Percentiles rank a stretch among this genome's conserved stretches.
These are phyloP conservation scores for Prenolepis imparis DNA, from an alignment of 2,888 invertebrate genomes.

Conservation along the genomic window DNA sequence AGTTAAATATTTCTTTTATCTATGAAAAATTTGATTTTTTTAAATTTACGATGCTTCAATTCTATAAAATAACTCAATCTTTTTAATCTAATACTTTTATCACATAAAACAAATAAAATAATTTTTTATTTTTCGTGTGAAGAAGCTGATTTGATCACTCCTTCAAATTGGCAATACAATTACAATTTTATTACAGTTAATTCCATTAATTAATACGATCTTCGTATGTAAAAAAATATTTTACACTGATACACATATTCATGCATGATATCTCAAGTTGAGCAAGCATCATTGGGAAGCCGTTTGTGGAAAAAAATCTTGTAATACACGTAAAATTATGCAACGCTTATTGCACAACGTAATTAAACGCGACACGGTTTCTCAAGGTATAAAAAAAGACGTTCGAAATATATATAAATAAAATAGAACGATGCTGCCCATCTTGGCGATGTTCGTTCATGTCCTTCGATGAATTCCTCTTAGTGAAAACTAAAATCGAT, in stretches of 20 bases:
- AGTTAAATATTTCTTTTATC: neutral
- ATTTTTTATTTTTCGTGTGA: neutral
- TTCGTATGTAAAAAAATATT: neutral
- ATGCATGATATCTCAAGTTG: neutral
- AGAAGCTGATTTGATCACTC: neutral
- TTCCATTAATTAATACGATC: neutral
- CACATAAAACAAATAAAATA: neutral
- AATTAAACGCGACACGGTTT: conserved; percentile 40
- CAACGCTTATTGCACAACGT: conserved; percentile 39
- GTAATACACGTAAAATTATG: conserved; percentile 39
- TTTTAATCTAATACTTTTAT: neutral
- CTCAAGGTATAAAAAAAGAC: conserved; percentile 21
- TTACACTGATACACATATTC: neutral
- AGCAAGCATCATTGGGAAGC: neutral
- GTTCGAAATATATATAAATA: conserved; percentile 33
- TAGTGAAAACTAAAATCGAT: conserved; percentile 30
- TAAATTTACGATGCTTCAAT: neutral
- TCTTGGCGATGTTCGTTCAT: conserved; percentile 16
- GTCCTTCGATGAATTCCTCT: conserved; percentile 39
- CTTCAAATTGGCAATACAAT: neutral
- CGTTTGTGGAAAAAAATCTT: conserved; percentile 17
- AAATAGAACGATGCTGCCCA: conserved; percentile 15
- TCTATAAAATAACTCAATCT: neutral
- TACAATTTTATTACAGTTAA: neutral
- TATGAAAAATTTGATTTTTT: neutral